phyloP scores from a whole-genome alignment of 2,113 vertebrate species.

The Phyllopteryx taeniolatus region DNA sequence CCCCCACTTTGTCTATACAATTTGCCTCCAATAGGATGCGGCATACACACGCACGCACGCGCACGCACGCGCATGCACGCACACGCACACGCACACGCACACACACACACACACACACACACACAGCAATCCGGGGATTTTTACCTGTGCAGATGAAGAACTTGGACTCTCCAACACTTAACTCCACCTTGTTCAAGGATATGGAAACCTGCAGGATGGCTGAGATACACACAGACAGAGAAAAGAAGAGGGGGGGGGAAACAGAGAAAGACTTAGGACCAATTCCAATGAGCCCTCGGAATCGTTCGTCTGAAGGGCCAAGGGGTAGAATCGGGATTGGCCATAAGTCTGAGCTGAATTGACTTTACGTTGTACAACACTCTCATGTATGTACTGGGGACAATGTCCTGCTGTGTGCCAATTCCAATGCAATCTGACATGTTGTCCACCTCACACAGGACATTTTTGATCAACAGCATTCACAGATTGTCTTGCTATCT shows the following conservation, averaged over 20 bases:
- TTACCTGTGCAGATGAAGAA: conserved; percentile 99
- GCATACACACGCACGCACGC: conserved; percentile 8
- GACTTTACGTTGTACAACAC: neutral
- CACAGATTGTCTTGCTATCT: conserved; percentile 25
- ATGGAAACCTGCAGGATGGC: conserved; percentile 95
- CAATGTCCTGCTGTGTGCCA: neutral
- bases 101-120: conserved; percentile 1
- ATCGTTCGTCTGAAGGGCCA: too few species aligned
- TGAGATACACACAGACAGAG: conserved; percentile 53
- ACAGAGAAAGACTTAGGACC: neutral
- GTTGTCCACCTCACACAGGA: neutral
- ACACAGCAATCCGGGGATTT: neutral
- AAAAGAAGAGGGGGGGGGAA: neutral
- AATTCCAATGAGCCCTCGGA: too few species aligned
- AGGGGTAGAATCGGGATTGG: too few species aligned
- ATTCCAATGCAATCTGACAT: neutral
- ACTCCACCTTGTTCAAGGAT: conserved; percentile 95
- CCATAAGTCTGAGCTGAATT: neutral
- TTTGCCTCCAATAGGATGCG: conserved; percentile 13
- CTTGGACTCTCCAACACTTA: conserved; percentile 97
- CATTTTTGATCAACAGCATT: neutral
- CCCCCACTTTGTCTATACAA: conserved; percentile 2
- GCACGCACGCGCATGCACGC: neutral
- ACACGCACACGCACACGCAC: conserved; percentile 2
- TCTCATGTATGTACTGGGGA: neutral